These are phyloP conservation scores for Oasisia sp. DNA, from an alignment of 2,888 invertebrate genomes.

Conservation along the genomic window DNA sequence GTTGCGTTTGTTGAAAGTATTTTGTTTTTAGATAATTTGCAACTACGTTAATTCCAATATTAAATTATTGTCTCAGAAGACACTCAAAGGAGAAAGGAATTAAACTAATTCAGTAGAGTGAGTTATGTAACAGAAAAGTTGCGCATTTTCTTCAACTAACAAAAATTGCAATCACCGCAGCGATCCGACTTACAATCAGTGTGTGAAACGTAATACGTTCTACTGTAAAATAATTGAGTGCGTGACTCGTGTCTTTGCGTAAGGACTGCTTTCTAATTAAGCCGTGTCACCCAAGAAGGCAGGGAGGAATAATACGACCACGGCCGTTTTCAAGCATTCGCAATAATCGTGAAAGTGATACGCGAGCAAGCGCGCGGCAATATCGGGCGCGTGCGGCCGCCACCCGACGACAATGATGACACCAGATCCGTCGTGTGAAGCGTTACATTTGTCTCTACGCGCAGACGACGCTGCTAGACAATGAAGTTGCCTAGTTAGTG, in stretches of 20 bases:
- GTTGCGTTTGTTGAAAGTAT: no score
- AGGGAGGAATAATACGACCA: neutral
- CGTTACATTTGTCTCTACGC: conserved; percentile 17
- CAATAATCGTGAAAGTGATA: neutral
- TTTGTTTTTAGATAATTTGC: no score
- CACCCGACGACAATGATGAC: neutral
- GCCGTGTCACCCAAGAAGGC: conserved; percentile 13
- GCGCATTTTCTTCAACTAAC: neutral
- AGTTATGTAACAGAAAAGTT: neutral
- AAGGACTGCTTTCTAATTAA: neutral
- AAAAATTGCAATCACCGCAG: neutral
- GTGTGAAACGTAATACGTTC: neutral
- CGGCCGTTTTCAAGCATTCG: neutral
- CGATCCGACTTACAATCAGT: neutral
- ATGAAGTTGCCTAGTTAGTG: neutral
- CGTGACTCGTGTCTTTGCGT: conserved; percentile 17
- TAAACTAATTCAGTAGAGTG: no score
- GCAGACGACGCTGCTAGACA: neutral
- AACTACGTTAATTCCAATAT: no score
- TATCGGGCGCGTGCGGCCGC: neutral
- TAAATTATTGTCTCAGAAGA: no score
- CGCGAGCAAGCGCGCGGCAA: neutral
- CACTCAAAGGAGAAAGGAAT: no score
- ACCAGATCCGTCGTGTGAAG: neutral
- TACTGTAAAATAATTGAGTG: conserved; percentile 6